phyloP scores from a whole-genome alignment of 1,140 invertebrate species.

The Drosophila quadrilineata region DNA sequence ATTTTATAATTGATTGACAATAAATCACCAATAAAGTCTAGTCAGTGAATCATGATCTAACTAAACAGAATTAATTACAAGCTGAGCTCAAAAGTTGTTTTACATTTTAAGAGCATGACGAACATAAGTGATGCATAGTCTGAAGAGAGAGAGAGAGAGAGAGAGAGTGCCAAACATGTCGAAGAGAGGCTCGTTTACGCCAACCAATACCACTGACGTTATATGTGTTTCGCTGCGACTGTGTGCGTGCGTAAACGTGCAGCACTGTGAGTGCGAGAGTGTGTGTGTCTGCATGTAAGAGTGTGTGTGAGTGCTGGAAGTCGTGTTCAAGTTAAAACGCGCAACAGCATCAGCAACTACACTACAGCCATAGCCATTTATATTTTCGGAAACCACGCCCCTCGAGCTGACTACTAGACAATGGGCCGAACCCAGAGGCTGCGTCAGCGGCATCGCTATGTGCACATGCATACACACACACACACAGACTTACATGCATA shows the following conservation, averaged over 20 bases:
- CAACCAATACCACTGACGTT: conserved; percentile 46
- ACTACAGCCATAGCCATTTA: conserved; percentile 72
- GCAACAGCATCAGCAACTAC: conserved; percentile 32
- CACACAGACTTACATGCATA: conserved; percentile 1
- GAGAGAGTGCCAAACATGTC: neutral
- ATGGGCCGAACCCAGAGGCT: conserved; percentile 75
- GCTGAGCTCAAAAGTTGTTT: neutral
- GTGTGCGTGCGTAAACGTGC: no score
- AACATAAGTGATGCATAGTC: no score
- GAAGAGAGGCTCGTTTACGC: conserved; percentile 21
- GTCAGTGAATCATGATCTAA: no score
- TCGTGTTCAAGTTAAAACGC: conserved; percentile 27
- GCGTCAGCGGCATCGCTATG: conserved; percentile 60
- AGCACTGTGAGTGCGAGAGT: no score
- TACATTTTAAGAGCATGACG: conserved; percentile 1
- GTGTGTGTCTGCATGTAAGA: conserved; percentile 5
- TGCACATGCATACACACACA: conserved; percentile 22
- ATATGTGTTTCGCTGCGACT: no score
- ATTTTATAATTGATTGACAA: no score
- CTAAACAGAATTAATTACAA: neutral
- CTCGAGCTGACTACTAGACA: conserved; percentile 72
- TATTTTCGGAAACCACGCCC: conserved; percentile 79
- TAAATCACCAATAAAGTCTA: no score
- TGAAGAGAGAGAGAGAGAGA: neutral
- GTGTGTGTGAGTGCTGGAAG: conserved; percentile 22